Base-by-base conservation (phyloP, 2,797 vertebrate species). In the Pseudopleuronectes americanus region DNA sequence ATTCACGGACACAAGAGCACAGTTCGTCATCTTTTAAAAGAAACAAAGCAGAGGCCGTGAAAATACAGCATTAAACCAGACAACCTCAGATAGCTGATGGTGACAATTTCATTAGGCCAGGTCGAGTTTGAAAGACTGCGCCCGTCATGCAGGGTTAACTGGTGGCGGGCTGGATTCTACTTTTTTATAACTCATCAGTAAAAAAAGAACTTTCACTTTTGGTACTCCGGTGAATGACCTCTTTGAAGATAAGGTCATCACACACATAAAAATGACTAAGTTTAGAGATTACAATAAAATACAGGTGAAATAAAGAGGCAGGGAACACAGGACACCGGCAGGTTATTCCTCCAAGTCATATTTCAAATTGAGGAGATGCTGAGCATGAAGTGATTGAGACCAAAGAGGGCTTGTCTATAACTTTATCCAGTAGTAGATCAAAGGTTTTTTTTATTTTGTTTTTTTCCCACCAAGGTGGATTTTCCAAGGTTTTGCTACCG, bases 31-130 rank as follows among this genome's bases (percentile, higher is more conserved):
- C 54, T 56, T 74, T 76, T 60, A 69, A 78, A 68, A 77, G 75
- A 91, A 87, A 89, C 87, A 83, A 88, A 80, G 77, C 82, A 83
- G 45, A 31, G 49, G 63, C 64, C 61, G 43, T 81, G 76, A 88
- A 87, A 83, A 74, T 57, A 76, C 64, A 63, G 81, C 58, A 86
- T 87, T 87, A 88, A 89, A 86, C 26, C 45, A 51, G 69, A 74
- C 67, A 48, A 79, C 76, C 68, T 57, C 55, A 43, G 26, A 78
- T 72, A 82, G 80, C 66, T 49, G 70, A 74, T 78, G 52, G 57
- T 67, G 69, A 76, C 64, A 70, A 71, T 89, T 86, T 79, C 71
- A 87, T 89, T 86, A 83, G 69, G 58, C 22, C 72, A 82, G 65
- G 68, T 84, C 56, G 74, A 60, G 87, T 55, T 76, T 76, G 67